These are phyloP conservation scores for Fulica atra DNA, from an alignment of 2,113 vertebrate genomes.

Conservation along the genomic window DNA sequence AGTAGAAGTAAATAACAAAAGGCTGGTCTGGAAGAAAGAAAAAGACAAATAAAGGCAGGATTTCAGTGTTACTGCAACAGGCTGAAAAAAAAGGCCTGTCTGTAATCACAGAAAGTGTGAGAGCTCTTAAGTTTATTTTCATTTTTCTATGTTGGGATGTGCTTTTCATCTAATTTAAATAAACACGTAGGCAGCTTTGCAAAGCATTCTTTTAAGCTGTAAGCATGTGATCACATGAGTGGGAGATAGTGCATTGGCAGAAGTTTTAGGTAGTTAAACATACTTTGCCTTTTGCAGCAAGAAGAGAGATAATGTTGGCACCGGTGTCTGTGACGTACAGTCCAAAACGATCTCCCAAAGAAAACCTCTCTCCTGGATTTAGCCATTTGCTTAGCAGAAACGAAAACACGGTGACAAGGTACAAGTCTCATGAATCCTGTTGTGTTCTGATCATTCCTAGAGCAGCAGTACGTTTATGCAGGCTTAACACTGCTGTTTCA, in stretches of 20 bases:
- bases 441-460: not conserved
- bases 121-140: not conserved
- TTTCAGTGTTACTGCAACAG: not conserved
- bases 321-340: slow-evolving; percentile 89
- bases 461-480: not conserved
- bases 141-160: not conserved
- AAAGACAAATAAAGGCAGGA: not conserved
- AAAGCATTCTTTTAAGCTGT: not conserved
- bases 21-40: not conserved
- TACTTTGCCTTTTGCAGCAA: slow-evolving; percentile 77
- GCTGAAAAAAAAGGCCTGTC: not conserved
- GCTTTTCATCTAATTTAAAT: not conserved
- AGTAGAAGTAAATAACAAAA: not conserved
- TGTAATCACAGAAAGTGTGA: not conserved
- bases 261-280: not conserved
- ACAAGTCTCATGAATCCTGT: not conserved
- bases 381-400: slow-evolving; percentile 83
- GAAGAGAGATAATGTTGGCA: slow-evolving; percentile 87
- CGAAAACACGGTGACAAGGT: slow-evolving; percentile 83
- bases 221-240: not conserved
- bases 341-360: slow-evolving; percentile 93
- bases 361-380: slow-evolving; percentile 94
- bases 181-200: not conserved
- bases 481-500: not conserved
- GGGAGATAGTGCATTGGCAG: not conserved